Base-by-base conservation (phyloP, 1,140 invertebrate species). In the Trachelipus rathkii region DNA sequence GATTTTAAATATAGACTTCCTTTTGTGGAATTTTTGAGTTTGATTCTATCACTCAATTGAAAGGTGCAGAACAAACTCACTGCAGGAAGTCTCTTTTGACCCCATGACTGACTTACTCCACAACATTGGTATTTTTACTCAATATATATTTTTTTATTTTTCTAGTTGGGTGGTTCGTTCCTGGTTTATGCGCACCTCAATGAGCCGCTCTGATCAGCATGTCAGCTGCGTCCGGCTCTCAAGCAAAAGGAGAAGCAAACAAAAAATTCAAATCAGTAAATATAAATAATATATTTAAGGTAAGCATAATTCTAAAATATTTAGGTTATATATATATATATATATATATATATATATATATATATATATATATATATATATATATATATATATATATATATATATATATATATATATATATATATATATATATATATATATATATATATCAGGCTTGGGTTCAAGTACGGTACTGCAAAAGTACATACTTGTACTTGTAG, bases 201-300 rank as follows among this genome's bases (percentile, higher is more conserved):
- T 92, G 91, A 90, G 90, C 90, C 89, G 88, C 89, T 90, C 89
- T 89, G 89, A 89, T 90, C 91, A 93, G 91, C 89, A 93, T 93
- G 92, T 93, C 92, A 91, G 91, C 92, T 90, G 89, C 91, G 89
- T 90, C 91, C 86, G 91, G 90, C 89, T 87, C 89, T 87, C 88
- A 88, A 87, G 88, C 89, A 86, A 91, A 91, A 91, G 93, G 92
- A 91, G 93, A 94, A 92, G 93, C 94, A 92, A 90, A 91, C 89
- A 96, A 95, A 90, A 96, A 95, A 89, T 97, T 91, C 89, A 93
- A 95, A 87, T 92, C 94, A 86, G 90, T 97, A 88, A 94, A 97
- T 89, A 97, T 97, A 90, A 97, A 97, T 92, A 95, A 89, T 89
- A 90, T 97, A 85, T 97, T 96, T 87, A 93, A 93, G 88, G 91